Evolutionary conservation across 1,140 invertebrate genomes (phyloP).

Genomic region (Apis cerana): DNA sequence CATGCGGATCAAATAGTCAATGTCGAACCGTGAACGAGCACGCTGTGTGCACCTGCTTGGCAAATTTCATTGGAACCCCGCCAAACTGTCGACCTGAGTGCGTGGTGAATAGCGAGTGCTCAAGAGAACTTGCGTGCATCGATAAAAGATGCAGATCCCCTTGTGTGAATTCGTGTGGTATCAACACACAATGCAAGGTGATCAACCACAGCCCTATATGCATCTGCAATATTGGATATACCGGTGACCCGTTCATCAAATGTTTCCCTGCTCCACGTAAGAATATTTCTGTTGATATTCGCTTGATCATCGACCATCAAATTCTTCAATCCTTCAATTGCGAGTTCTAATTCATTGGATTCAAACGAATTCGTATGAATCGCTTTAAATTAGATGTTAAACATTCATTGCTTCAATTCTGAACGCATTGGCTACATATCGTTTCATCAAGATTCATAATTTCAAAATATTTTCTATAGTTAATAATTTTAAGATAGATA

Average conservation of each 20-base stretch:
- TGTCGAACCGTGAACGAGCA: conserved; percentile 85
- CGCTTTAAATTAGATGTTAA: not conserved
- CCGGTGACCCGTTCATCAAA: conserved; percentile 81
- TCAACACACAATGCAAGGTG: conserved; percentile 76
- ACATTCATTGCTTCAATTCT: not conserved
- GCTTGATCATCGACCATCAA: not conserved
- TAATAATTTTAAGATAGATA: not conserved
- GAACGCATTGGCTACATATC: not conserved
- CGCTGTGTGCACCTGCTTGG: conserved; percentile 85
- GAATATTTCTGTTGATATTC: conserved; percentile 62
- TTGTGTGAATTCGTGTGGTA: conserved; percentile 81
- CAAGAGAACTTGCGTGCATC: conserved; percentile 77
- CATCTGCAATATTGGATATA: conserved; percentile 79
- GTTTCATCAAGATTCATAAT: not conserved
- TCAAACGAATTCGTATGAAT: not conserved
- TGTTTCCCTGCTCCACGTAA: conserved; percentile 82
- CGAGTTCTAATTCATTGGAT: not conserved
- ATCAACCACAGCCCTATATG: conserved; percentile 80
- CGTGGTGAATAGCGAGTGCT: conserved; percentile 80
- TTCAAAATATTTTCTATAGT: not conserved
- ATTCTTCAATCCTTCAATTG: not conserved
- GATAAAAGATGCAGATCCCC: conserved; percentile 81
- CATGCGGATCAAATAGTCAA: conserved; percentile 86
- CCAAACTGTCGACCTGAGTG: conserved; percentile 80
- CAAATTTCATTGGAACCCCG: conserved; percentile 81